Conservation (phyloP, 2,888 invertebrate species). For the Dorcus hopei region DNA sequence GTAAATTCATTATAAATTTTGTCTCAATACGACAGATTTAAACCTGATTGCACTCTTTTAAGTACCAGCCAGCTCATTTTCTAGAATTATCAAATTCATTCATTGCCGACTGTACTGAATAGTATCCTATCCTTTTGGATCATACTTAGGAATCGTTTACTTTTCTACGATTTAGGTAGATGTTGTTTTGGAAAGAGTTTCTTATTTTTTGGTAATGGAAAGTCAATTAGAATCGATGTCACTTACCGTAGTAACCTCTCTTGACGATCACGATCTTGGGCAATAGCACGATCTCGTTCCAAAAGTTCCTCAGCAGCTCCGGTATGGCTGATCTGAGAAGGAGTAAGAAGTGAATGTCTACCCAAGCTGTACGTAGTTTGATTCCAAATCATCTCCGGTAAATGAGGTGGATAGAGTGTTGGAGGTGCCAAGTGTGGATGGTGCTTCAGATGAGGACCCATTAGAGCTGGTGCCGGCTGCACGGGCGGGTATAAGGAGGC, state of each 20-base stretch:
- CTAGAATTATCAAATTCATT: too few species aligned
- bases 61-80: too few species aligned
- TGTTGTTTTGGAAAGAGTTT: too few species aligned
- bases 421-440: slow-evolving; percentile 40
- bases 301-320: slow-evolving; percentile 50
- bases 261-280: slow-evolving; percentile 62
- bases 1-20: too few species aligned
- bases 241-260: slow-evolving; percentile 53
- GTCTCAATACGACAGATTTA: too few species aligned
- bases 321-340: slow-evolving; percentile 34
- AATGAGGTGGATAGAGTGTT: slow-evolving; percentile 45
- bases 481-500: slow-evolving; percentile 33
- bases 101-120: too few species aligned
- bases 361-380: slow-evolving; percentile 56
- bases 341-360: slow-evolving; percentile 44
- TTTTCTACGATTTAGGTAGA: too few species aligned
- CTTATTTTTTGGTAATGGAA: too few species aligned
- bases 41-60: too few species aligned
- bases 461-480: slow-evolving; percentile 42
- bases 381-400: slow-evolving; percentile 59
- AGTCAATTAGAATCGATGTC: too few species aligned
- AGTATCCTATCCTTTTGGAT: too few species aligned
- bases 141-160: too few species aligned
- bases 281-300: slow-evolving; percentile 53
- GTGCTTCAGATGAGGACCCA: slow-evolving; percentile 40